Conservation (phyloP, 2,113 vertebrate genomes). For the Rattus norvegicus region DNA sequence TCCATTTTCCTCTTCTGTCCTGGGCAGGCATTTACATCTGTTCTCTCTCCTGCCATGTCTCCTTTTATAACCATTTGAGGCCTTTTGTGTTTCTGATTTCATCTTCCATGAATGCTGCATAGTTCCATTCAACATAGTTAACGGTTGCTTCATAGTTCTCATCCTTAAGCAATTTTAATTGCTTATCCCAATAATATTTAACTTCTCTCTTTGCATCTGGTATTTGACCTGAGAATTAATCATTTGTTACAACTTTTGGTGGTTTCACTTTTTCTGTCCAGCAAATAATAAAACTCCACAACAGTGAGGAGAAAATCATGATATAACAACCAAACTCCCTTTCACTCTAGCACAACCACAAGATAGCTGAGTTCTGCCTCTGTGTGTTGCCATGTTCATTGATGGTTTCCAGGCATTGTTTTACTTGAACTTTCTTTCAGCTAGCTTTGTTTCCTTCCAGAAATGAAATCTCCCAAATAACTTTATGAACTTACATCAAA, state of each 20-base stretch:
- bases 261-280: not conserved
- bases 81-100: constrained; percentile 74
- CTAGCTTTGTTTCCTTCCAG: constrained; percentile 2
- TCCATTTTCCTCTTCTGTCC: not conserved
- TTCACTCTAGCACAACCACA: not conserved
- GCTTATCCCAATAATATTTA: constrained; percentile 62
- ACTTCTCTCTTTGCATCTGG: constrained; percentile 45
- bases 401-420: not conserved
- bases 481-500: constrained; percentile 43
- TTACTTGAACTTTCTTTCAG: constrained; percentile 30
- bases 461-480: constrained; percentile 12
- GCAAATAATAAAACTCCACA: not conserved
- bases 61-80: constrained; percentile 66
- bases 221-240: constrained; percentile 42
- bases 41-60: constrained; percentile 45
- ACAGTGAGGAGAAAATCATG: not conserved
- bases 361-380: not conserved
- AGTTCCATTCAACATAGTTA: constrained; percentile 63
- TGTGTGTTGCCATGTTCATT: not conserved
- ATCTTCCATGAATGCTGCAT: constrained; percentile 71
- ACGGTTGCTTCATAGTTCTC: constrained; percentile 68
- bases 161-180: constrained; percentile 74
- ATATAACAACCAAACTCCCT: not conserved
- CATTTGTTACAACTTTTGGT: constrained; percentile 24
- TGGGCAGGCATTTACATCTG: accelerated